phyloP scores from a whole-genome alignment of 2,797 vertebrate species.

The Selene dorsalis region DNA sequence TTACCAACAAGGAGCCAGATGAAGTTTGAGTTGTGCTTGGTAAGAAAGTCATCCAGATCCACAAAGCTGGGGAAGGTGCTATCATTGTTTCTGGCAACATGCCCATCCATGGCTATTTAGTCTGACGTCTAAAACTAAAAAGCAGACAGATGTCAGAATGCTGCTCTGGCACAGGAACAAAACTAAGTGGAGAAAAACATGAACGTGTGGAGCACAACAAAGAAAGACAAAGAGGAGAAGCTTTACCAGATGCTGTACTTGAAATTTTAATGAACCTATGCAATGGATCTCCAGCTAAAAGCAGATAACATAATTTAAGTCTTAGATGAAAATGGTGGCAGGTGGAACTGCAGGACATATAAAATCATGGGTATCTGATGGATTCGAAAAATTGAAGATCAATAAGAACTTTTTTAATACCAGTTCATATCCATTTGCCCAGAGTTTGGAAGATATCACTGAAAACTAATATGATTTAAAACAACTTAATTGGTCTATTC shows the following conservation, averaged over 20 bases:
- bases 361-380: not conserved
- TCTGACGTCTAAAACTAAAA: slow-evolving; percentile 66
- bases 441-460: not conserved
- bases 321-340: not conserved
- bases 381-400: not conserved
- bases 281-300: not conserved
- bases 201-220: too few species aligned
- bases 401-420: not conserved
- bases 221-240: not conserved
- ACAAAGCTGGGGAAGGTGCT: slow-evolving; percentile 90
- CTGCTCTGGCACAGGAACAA: not conserved
- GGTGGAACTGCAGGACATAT: not conserved
- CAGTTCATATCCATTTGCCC: not conserved
- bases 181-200: not conserved
- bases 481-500: too few species aligned
- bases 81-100: slow-evolving; percentile 88
- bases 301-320: not conserved
- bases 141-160: slow-evolving; percentile 3
- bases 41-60: slow-evolving; percentile 93
- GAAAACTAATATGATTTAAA: not conserved
- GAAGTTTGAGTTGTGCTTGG: slow-evolving; percentile 94
- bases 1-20: slow-evolving; percentile 98
- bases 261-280: too few species aligned
- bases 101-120: slow-evolving; percentile 89
- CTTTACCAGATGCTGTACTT: too few species aligned